phyloP scores from a whole-genome alignment of 2,113 vertebrate genomes.

The Thryonomys swinderianus region DNA sequence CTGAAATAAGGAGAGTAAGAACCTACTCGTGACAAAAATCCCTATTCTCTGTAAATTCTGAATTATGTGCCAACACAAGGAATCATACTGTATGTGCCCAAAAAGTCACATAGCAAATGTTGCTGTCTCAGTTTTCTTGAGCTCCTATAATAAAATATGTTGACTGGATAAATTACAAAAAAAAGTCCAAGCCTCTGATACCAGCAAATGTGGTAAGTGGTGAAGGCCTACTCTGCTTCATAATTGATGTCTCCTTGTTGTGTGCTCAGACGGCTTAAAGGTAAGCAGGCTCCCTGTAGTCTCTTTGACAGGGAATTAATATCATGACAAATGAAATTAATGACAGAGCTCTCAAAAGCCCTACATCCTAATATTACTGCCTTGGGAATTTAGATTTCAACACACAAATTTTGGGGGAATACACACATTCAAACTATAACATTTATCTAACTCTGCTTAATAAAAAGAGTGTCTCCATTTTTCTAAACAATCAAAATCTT shows the following conservation, averaged over 20 bases:
- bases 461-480: neutral
- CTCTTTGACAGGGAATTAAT: neutral
- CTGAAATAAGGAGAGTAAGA: neutral
- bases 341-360: neutral
- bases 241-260: neutral
- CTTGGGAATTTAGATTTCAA: neutral
- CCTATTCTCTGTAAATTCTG: neutral
- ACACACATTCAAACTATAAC: neutral
- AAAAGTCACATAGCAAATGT: neutral
- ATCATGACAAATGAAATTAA: neutral
- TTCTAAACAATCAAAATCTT: slow-evolving; percentile 19
- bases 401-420: neutral
- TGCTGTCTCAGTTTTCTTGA: neutral
- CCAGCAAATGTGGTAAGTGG: neutral
- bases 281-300: neutral
- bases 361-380: neutral
- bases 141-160: neutral
- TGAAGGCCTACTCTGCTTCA: neutral
- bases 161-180: neutral
- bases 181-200: neutral
- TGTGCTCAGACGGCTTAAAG: neutral
- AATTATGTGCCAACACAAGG: neutral
- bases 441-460: neutral
- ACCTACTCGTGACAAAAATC: neutral
- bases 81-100: neutral